Evolutionary conservation across 2,113 vertebrate genomes (phyloP), one percentile per base, ranked within the genome.

Genomic region (Probosciger aterrimus): DNA sequence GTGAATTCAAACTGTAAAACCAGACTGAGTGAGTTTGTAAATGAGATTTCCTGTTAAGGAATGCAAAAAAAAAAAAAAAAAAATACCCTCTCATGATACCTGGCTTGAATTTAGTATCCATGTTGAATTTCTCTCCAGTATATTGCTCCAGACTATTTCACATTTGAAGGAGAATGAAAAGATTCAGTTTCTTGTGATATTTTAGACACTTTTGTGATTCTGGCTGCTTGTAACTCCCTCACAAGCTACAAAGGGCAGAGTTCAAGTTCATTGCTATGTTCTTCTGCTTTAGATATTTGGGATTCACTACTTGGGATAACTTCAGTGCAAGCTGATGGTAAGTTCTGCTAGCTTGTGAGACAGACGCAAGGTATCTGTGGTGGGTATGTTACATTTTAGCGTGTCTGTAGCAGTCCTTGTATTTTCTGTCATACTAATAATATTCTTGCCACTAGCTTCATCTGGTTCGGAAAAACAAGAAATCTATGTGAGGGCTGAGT

Each of bases 361-460:
- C 37, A 81, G 27, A 9, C 1, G 0, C 14, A 33, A 55, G 23
- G 7, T 74, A 24, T 47, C n/a, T 70, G 0, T 59, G 64, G 52
- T 6, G 11, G 49, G 53, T 64, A 5, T 52, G 24, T 57, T 80
- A 62, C 2, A 3, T 85, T 88, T 47, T 46, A 62, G 24, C 50
- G 6, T 84, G 74, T 79, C 52, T 78, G 6, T 71, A 53, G 43
- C 43, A 12, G 16, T 53, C 64, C 33, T 67, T 78, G 22, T 9
- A 80, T 69, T 88, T 73, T 50, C 35, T 6, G 18, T 69, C 13
- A 7, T 65, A 10, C 17, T 85, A 35, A 5, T 60, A 65, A 39
- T 82, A 82, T 46, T 55, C 9, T 4, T 60, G 12, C 27, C 37
- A 83, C 28, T 46, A 0, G 44, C 39, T 68, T 65, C 22, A 59